A percentile compares a stretch with the other conserved stretches of the same genome.
Evolutionary conservation across 1,140 invertebrate genomes (phyloP).

Genomic region (Philotrypesis tridentata): DNA sequence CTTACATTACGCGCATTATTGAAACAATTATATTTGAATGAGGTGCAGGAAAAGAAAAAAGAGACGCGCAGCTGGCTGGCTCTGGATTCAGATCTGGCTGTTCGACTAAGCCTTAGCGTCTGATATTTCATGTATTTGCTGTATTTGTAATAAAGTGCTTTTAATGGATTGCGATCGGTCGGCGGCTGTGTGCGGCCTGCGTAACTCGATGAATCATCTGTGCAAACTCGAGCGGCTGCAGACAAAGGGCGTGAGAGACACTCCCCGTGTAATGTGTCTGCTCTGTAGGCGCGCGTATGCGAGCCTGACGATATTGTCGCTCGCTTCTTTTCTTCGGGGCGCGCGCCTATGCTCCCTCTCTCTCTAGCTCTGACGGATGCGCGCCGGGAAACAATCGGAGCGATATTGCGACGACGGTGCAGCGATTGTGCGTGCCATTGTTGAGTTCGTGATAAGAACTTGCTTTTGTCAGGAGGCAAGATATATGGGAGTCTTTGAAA

Average conservation of each 20-base stretch:
- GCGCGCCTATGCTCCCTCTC: too few species aligned
- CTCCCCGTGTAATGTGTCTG: too few species aligned
- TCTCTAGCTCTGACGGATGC: too few species aligned
- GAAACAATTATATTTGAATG: too few species aligned
- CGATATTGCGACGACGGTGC: not conserved
- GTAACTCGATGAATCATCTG: conserved; percentile 60
- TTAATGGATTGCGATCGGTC: conserved; percentile 63
- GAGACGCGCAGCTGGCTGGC: not conserved
- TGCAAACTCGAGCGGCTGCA: conserved; percentile 47
- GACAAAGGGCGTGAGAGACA: not conserved
- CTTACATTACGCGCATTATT: not conserved
- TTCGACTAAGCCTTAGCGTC: conserved; percentile 7
- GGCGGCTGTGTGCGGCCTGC: not conserved
- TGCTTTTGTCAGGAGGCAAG: too few species aligned
- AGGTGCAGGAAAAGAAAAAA: not conserved
- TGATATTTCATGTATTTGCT: conserved; percentile 65
- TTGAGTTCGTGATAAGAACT: not conserved
- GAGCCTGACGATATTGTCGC: not conserved
- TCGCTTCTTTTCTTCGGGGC: not conserved
- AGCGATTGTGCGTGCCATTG: not conserved
- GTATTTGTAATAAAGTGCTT: conserved; percentile 72
- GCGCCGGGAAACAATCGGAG: not conserved
- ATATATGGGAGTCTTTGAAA: too few species aligned
- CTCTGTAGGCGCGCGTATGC: not conserved
- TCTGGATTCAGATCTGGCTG: not conserved